Evolutionary conservation across 1,140 invertebrate species (phyloP).

Genomic region (Drusus annulatus): DNA sequence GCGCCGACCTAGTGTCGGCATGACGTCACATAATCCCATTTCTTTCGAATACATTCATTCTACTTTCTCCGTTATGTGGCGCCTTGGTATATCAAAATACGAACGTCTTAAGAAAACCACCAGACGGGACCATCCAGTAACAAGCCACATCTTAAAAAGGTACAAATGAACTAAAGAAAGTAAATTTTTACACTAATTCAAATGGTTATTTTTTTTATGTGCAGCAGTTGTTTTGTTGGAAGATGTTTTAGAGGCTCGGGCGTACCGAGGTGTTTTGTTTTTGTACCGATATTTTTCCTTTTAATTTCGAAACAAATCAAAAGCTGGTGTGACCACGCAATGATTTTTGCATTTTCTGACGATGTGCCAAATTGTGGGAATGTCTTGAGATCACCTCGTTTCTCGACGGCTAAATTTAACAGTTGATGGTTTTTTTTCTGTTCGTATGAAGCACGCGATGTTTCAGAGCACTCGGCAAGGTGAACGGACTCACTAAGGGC

Average conservation of each 20-base stretch:
- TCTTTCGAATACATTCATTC: neutral
- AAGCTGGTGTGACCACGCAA: neutral
- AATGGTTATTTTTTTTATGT: neutral
- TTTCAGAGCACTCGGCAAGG: too few relatives aligned
- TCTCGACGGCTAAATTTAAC: too few relatives aligned
- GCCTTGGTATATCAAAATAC: slow-evolving; percentile 1
- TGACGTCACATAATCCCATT: neutral
- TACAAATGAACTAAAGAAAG: neutral
- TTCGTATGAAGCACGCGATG: too few relatives aligned
- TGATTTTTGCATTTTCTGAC: neutral
- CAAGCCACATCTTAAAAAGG: neutral
- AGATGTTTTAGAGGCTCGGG: neutral
- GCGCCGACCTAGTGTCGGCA: neutral
- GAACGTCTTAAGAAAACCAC: neutral
- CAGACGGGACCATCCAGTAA: too few relatives aligned
- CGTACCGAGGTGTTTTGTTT: neutral
- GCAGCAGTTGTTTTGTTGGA: neutral
- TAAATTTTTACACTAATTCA: too few relatives aligned
- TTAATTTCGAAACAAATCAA: slow-evolving; percentile 5
- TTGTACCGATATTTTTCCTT: slow-evolving; percentile 7
- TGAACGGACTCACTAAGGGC: too few relatives aligned
- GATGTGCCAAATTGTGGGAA: too few relatives aligned
- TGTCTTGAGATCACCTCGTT: too few relatives aligned
- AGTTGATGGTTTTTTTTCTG: too few relatives aligned
- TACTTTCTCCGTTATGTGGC: slow-evolving; percentile 17